Conservation (phyloP, 2,113 vertebrate species). For the Calidris pygmaea region DNA sequence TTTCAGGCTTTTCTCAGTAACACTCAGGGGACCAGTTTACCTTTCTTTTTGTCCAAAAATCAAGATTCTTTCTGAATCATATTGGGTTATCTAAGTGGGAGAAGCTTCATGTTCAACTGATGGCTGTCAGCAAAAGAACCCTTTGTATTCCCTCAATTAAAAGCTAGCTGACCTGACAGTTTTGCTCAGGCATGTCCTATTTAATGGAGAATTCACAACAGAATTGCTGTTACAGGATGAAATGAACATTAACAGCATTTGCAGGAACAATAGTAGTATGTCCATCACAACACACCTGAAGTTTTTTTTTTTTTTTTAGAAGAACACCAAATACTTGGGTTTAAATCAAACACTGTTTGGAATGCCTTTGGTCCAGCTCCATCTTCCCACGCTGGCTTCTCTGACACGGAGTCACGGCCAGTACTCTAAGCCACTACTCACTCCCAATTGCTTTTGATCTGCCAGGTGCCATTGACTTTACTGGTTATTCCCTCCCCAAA, state of each 20-base stretch:
- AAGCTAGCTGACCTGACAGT: not conserved
- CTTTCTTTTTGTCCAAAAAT: not conserved
- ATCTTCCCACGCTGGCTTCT: not conserved
- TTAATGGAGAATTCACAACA: not conserved
- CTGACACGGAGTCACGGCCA: accelerated
- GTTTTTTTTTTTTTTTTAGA: not conserved
- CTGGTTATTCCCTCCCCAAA: not conserved
- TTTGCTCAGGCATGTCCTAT: not conserved
- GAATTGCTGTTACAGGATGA: not conserved
- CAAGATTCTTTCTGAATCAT: not conserved
- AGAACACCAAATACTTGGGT: not conserved
- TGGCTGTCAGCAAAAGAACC: not conserved
- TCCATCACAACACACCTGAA: not conserved
- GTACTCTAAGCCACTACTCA: not conserved
- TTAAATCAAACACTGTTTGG: not conserved
- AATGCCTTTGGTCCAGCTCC: not conserved
- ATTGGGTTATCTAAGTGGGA: not conserved
- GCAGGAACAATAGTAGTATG: not conserved
- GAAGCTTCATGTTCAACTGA: not conserved
- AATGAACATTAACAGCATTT: not conserved
- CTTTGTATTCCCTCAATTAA: not conserved
- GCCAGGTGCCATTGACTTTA: not conserved
- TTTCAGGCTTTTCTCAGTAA: not conserved
- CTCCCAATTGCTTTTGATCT: not conserved
- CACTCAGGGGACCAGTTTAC: not conserved